Evolutionary conservation across 2,888 invertebrate species (phyloP), one percentile per base, ranked within the genome.

Genomic region (Lamellibrachia columna): DNA sequence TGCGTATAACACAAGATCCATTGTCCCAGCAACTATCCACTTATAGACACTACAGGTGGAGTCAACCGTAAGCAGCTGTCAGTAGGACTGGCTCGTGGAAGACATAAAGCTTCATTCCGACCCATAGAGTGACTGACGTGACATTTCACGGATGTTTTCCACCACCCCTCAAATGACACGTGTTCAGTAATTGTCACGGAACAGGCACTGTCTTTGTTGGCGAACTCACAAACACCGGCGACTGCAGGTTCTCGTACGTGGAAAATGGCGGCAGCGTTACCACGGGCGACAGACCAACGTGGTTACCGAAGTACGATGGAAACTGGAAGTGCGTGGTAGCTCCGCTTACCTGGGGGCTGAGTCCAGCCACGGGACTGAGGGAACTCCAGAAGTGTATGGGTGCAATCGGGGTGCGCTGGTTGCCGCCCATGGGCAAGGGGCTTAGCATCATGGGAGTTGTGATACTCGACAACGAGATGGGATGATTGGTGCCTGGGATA

Each of bases 321-420:
- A 94, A 94, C 93, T 94, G 94, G 93, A 94, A 94, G 75, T 93
- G 93, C 2, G 94, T 94, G 11, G 92, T 92, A n/a, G 93, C 52
- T 95, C 94, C 22, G 60, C 75, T n/a, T 22, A 91, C 91, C 15
- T 58, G 92, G 11, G 96, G 96, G 55, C 95, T 95, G 93, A 96
- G 95, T 8, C 95, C 95, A 9, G 96, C 95, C 15, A 96, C 95
- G 4, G 96, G 96, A 93, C 96, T 96, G 9, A 96, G 94, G 0
- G 96, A 96, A 93, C 96, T 96, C 97, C 97, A 97, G 95, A 97
- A 97, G 93, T 96, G 95, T 9, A 91, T 11, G 4, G 91, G 91
- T 53, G 96, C 94, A 53, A 96, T 94, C 55, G 96, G 96, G 8
- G 96, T 95, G 92, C 95, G 92, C 93, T 95, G 94, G 7, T 95